These are phyloP conservation scores for Murina feae DNA, from an alignment of 2,113 vertebrate species.

Conservation along the genomic window DNA sequence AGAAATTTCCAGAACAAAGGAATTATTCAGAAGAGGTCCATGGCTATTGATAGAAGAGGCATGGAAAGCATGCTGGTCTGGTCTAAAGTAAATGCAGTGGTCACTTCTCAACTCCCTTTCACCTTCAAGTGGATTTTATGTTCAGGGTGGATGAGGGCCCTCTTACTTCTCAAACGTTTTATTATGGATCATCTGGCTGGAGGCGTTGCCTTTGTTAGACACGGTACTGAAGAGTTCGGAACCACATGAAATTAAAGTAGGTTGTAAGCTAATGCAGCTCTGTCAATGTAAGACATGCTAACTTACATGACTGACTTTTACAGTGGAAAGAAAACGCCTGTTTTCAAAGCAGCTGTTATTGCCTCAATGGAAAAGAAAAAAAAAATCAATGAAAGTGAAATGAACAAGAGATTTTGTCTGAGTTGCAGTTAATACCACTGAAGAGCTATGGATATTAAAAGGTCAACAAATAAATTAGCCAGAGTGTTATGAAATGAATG, in stretches of 20 bases:
- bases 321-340: slow-evolving; percentile 89
- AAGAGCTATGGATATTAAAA: slow-evolving; percentile 88
- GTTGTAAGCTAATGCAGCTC: slow-evolving; percentile 73
- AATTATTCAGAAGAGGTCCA: not conserved
- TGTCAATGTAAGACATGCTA: slow-evolving; percentile 73
- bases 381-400: slow-evolving; percentile 96
- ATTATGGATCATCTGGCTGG: slow-evolving; percentile 13
- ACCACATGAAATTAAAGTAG: slow-evolving; percentile 65
- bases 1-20: slow-evolving; percentile 3
- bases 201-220: slow-evolving; percentile 50
- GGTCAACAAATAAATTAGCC: slow-evolving; percentile 86
- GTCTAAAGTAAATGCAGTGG: not conserved
- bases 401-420: slow-evolving; percentile 91
- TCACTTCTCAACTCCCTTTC: not conserved
- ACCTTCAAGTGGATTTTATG: not conserved
- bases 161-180: not conserved
- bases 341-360: slow-evolving; percentile 93
- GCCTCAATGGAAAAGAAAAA: slow-evolving; percentile 87
- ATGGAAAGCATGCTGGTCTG: not conserved
- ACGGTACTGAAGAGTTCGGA: slow-evolving; percentile 39
- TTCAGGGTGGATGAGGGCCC: not conserved
- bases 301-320: slow-evolving; percentile 90
- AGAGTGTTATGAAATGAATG: slow-evolving; percentile 86
- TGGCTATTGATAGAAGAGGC: not conserved
- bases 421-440: slow-evolving; percentile 90